These are phyloP conservation scores for Drosophila burlai DNA, from an alignment of 1,140 invertebrate genomes.

Conservation along the genomic window DNA sequence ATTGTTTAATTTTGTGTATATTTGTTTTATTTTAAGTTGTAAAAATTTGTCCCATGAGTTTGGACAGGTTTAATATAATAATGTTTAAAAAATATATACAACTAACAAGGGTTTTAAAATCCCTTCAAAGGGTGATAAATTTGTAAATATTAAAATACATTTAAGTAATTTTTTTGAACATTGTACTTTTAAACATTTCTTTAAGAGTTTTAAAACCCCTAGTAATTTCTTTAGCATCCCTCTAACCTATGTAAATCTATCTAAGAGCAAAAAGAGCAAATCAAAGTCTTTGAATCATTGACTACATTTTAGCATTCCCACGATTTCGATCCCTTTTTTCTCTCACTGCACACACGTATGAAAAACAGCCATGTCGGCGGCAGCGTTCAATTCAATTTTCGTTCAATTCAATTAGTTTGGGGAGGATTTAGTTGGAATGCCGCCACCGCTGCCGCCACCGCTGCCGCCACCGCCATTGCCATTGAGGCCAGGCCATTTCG, in stretches of 20 bases:
- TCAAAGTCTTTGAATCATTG: background rate
- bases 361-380: slow-evolving; percentile 16
- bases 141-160: too few relatives aligned
- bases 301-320: rapidly evolving
- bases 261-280: background rate
- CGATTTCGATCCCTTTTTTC: background rate
- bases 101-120: too few relatives aligned
- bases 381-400: slow-evolving; percentile 59
- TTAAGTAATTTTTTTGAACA: too few relatives aligned
- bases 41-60: too few relatives aligned
- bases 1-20: too few relatives aligned
- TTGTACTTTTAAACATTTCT: background rate
- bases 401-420: slow-evolving; percentile 60
- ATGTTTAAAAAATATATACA: too few relatives aligned
- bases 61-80: too few relatives aligned
- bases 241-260: background rate
- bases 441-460: slow-evolving; percentile 20
- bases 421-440: slow-evolving; percentile 62
- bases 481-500: background rate
- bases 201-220: background rate
- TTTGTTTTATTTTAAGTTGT: background rate
- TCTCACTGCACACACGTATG: slow-evolving; percentile 16
- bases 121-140: too few relatives aligned
- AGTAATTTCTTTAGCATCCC: background rate
- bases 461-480: background rate